Evolutionary conservation across 2,113 vertebrate genomes (phyloP), one percentile per base, ranked within the genome.

Genomic region (Cebidichthys violaceus): DNA sequence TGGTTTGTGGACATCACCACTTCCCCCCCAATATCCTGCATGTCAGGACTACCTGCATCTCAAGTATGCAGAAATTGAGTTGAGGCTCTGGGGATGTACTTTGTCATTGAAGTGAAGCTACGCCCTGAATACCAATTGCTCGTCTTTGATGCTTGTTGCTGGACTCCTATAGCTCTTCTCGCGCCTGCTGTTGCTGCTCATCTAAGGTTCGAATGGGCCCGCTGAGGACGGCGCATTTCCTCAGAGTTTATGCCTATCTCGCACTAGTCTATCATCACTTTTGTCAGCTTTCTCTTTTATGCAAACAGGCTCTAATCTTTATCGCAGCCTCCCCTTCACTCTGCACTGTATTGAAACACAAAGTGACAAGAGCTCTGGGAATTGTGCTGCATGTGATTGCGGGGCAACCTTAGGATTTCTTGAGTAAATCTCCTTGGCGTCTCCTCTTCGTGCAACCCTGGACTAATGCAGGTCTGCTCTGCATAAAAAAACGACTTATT

Each of bases 271-370:
- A 86, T 89, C 85, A 90, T 88, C 89, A 71, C 82, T 90, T 89
- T 87, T 93, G 90, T 92, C 92, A 91, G 87, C 81, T 78, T 84
- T 86, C 77, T 55, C 86, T 89, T 90, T 92, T 86, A 88, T 94
- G 90, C 85, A 92, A 93, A 90, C 83, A 60, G 82, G 43, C 91
- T 94, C 82, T 94, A 92, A 92, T 94, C 90, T 93, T 88, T 78
- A 88, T 76, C 81, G 89, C 67, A 87, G 83, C 85, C 82, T 85
- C 66, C 79, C 68, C 68, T 89, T 88, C 73, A 83, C 74, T 82
- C 80, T 13, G 29, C 39, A 22, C 77, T 75, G 71, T 50, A 39
- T 71, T 57, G 81, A 88, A 92, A 89, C 88, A 90, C 83, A 82
- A 72, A 82, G 75, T 87, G 88, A 93, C 91, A 91, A 85, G 85